Base-by-base conservation (phyloP, 2,797 vertebrate genomes). In the Leucoraja ocellata region DNA sequence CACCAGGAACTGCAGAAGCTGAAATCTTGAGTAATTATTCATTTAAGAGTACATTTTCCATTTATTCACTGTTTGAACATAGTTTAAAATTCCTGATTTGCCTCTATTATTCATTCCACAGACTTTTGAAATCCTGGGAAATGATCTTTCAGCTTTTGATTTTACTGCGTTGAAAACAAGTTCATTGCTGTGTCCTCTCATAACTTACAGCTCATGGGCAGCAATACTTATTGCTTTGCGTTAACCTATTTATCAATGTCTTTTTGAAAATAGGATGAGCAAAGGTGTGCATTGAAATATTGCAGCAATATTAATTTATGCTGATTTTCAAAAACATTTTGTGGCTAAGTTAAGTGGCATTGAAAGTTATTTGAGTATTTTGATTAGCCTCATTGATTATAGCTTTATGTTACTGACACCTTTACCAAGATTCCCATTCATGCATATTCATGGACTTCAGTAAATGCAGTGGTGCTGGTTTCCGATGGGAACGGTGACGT, bases 301-400 rank as follows among this genome's bases (percentile, higher is more conserved):
- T 91, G 21, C 9, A 65, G 18, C 36, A 39, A 71, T 39, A 90
- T 68, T 90, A 13, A 65, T n/a, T 86, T 86, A 61, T 36, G 25
- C 2, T 58, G 23, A n/a, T 61, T 84, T 83, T 83, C 80, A 25
- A 83, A 58, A 58, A 84, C 1, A 28, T 36, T 28, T 83, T 86
- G 61, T 86, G 83, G 21, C 83, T 81, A 54, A n/a, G 58, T 83
- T 18, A 58, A 83, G 83, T 32, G 58, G 58, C 83, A 86, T 63
- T 86, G 54, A 63, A 14, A 63, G 61, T 86, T 61, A 86, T 86
- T 32, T 86, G 83, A 63, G 28, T 8, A 32, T 86, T 63, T 86
- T 86, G 71, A 63, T n/a, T 61, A 86, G 83, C 58, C 83, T 16
- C 83, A 63, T n/a, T 63, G 83, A 63, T 63, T 61, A 86, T 63